Conservation (phyloP, 2,797 vertebrate genomes). For the Squalus acanthias region DNA sequence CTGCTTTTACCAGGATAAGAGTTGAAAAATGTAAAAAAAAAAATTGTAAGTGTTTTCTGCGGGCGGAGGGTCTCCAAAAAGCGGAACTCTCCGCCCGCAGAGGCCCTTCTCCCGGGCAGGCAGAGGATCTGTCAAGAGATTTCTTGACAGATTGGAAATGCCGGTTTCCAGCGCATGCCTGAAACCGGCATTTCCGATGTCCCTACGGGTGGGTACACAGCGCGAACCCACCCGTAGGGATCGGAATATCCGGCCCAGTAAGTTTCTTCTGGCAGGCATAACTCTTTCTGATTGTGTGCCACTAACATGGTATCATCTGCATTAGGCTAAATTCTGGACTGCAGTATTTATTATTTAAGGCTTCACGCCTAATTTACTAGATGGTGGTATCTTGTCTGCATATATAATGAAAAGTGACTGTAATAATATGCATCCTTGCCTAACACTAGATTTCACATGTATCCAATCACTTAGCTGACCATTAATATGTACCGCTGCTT, state of each 20-base stretch:
- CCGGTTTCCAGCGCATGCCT: too few species aligned
- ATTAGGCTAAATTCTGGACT: constrained; percentile 20
- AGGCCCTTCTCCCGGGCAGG: too few species aligned
- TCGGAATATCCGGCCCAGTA: background rate
- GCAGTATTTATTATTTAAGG: constrained; percentile 31
- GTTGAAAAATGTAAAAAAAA: too few species aligned
- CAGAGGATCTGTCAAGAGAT: too few species aligned
- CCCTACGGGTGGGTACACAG: too few species aligned
- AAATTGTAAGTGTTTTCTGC: too few species aligned
- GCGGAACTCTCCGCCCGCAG: too few species aligned
- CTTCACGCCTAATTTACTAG: constrained; percentile 29
- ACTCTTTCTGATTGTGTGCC: constrained; percentile 29
- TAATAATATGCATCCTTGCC: constrained; percentile 36
- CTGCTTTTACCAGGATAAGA: too few species aligned
- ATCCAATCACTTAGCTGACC: constrained; percentile 35
- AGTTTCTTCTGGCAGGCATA: constrained; percentile 22
- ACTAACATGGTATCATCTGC: constrained; percentile 13
- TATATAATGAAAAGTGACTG: constrained; percentile 29
- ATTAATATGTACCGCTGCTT: background rate
- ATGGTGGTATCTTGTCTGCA: constrained; percentile 4
- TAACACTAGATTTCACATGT: constrained; percentile 25
- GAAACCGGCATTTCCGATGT: too few species aligned
- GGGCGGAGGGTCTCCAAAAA: too few species aligned
- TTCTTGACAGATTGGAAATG: too few species aligned
- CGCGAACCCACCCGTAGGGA: too few species aligned